phyloP scores from a whole-genome alignment of 2,888 invertebrate species.

The Choristoneura rosaceana region DNA sequence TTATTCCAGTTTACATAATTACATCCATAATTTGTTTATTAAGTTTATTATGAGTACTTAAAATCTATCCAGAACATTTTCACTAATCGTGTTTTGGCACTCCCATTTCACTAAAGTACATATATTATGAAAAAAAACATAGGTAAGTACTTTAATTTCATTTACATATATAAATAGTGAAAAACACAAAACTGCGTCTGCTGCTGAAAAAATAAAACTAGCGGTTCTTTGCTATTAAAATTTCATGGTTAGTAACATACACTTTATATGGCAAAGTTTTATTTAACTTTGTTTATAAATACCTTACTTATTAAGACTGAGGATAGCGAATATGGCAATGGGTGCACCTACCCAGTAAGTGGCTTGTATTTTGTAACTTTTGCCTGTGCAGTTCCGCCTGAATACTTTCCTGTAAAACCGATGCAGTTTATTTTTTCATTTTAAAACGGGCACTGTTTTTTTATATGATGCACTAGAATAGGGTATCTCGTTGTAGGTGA shows the following conservation, averaged over 20 bases:
- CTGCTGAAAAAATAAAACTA: too few relatives aligned
- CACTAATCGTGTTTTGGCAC: too few relatives aligned
- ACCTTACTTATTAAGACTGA: background rate
- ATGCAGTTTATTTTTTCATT: background rate
- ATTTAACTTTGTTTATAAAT: background rate
- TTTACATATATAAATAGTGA: too few relatives aligned
- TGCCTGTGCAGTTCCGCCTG: background rate
- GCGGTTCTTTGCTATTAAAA: background rate
- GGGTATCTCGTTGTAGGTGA: conserved; percentile 17
- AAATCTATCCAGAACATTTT: too few relatives aligned
- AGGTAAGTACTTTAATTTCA: too few relatives aligned
- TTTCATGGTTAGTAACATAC: background rate
- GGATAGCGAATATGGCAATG: background rate
- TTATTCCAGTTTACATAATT: too few relatives aligned
- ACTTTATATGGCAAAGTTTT: background rate
- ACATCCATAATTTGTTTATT: too few relatives aligned
- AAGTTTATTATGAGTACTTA: too few relatives aligned
- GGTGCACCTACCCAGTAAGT: too few relatives aligned
- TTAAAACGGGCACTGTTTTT: background rate
- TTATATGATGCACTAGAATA: conserved; percentile 10
- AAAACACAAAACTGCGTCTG: too few relatives aligned
- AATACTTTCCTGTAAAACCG: background rate
- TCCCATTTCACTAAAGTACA: too few relatives aligned
- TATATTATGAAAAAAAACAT: too few relatives aligned
- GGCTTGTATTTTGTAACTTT: background rate